phyloP scores from a whole-genome alignment of 2,797 vertebrate genomes.

The Pantherophis vulpinus region DNA sequence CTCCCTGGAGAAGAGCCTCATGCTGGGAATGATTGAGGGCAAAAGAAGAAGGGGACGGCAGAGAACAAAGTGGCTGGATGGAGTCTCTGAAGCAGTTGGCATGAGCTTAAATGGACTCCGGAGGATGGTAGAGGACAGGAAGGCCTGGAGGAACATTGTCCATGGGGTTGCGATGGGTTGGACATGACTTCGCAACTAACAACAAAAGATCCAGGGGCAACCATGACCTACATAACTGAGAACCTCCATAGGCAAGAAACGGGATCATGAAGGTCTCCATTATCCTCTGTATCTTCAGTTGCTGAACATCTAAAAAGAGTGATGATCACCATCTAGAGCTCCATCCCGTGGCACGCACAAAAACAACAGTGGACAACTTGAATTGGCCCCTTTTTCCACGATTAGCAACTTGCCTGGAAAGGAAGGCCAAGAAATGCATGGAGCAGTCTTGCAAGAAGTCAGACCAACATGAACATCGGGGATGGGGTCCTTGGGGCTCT shows the following conservation, averaged over 20 bases:
- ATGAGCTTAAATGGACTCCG: too few relatives aligned
- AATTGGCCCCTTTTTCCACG: not conserved
- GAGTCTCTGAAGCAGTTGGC: too few relatives aligned
- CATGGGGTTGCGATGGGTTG: too few relatives aligned
- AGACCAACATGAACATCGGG: not conserved
- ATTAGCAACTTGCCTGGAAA: not conserved
- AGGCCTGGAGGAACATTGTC: too few relatives aligned
- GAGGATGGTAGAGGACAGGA: too few relatives aligned
- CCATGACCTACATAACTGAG: too few relatives aligned
- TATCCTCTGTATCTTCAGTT: not conserved
- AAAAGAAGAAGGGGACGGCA: too few relatives aligned
- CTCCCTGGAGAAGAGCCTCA: too few relatives aligned
- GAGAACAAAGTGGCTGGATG: too few relatives aligned
- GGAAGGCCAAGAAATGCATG: not conserved
- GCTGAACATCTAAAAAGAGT: not conserved
- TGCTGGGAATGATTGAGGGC: too few relatives aligned
- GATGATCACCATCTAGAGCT: not conserved
- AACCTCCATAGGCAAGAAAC: not conserved
- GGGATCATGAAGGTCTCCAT: not conserved
- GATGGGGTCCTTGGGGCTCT: not conserved
- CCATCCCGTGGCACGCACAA: not conserved
- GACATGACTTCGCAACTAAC: too few relatives aligned
- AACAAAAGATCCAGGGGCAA: too few relatives aligned
- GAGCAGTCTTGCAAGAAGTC: not conserved
- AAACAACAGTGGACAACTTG: not conserved